Evolutionary conservation across 2,797 vertebrate genomes (phyloP), one percentile per base, ranked within the genome.

Genomic region (Ibycter americanus): DNA sequence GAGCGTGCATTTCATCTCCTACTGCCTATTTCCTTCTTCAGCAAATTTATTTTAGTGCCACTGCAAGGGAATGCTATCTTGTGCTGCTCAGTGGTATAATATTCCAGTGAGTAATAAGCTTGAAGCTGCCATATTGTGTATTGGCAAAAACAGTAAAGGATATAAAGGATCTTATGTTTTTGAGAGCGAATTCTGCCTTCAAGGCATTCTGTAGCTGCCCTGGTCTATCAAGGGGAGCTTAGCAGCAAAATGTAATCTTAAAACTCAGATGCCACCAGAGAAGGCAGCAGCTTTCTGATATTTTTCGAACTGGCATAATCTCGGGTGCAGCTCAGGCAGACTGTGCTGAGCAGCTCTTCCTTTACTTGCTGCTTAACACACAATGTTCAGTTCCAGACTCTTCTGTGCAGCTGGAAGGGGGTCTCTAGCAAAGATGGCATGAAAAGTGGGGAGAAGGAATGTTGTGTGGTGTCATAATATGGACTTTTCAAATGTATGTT

Each of bases 1-100:
- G 96, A 96, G 94, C 70, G 0, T 93, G 74, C 47, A 91, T 93
- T 94, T 87, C 46, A 70, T 85, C 78, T 93, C 47, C 90, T 17
- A 20, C 68, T 87, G 67, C 81, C 55, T 83, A 32, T 93, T 97
- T 91, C 70, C 83, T 86, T 46, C 81, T 85, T 81, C 85, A 87
- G 94, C 80, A 84, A 62, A 87, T 73, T 66, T 88, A 74, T 92
- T 82, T 81, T 6, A 29, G 54, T 63, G 38, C 20, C 51, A 49
- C 36, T 68, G 72, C 13, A 62, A 91, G 38, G 46, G 51, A 93
- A 77, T 54, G 55, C 36, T 76, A 16, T 83, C 54, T 89, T 29
- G 18, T 82, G 42, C 73, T 58, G 23, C 82, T 83, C n/a, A 16
- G 34, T 31, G 63, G 51, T 80, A 51, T 46, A 59, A 83, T 65